A percentile compares a stretch with the other conserved stretches of the same genome.
phyloP scores from a whole-genome alignment of 1,140 invertebrate species.

The Apis dorsata region DNA sequence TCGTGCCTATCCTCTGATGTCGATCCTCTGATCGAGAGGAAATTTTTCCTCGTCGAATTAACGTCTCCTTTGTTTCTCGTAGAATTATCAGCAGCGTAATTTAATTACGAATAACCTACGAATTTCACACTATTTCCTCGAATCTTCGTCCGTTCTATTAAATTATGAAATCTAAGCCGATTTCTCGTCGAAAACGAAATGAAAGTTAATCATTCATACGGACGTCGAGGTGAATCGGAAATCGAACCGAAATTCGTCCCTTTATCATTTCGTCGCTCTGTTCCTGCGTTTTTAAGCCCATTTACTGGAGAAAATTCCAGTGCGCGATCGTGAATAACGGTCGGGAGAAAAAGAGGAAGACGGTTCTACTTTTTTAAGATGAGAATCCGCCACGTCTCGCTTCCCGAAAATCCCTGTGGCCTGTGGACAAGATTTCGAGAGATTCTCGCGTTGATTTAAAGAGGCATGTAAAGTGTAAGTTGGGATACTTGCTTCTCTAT shows the following conservation, averaged over 20 bases:
- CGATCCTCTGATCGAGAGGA: no score
- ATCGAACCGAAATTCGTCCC: background rate
- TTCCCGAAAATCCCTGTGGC: background rate
- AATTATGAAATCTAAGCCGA: no score
- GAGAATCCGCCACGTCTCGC: background rate
- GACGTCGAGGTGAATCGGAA: background rate
- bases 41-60: no score
- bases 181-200: background rate
- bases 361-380: background rate
- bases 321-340: background rate
- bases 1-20: no score
- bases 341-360: background rate
- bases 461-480: no score
- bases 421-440: background rate
- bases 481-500: no score
- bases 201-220: background rate
- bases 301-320: constrained; percentile 2
- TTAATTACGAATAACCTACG: no score
- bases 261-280: background rate
- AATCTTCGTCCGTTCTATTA: no score
- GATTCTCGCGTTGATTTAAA: background rate
- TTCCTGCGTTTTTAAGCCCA: background rate
- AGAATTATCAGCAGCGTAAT: no score
- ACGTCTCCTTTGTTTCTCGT: no score
- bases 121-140: no score